Conservation (phyloP, 1,140 invertebrate species). For the Caenorhabditis inopinata region DNA sequence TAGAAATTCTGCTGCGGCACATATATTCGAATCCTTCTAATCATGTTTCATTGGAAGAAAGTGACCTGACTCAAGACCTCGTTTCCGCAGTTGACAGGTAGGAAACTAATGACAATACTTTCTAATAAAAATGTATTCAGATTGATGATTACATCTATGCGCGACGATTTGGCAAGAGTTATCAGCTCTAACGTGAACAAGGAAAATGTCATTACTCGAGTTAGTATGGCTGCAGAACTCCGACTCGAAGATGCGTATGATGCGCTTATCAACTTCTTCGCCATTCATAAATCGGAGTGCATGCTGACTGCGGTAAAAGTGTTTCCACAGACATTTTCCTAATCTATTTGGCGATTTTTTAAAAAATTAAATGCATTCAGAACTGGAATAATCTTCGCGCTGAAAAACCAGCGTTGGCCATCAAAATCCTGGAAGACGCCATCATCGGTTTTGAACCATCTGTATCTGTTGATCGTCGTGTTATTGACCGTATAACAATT, state of each 20-base stretch:
- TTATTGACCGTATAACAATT: conserved; percentile 2
- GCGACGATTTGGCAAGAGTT: not conserved
- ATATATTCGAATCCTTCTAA: conserved; percentile 20
- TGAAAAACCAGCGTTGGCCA: not conserved
- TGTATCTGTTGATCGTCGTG: not conserved
- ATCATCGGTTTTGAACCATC: not conserved
- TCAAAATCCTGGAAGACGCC: not conserved
- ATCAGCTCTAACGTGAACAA: not conserved
- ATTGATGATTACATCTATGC: not conserved
- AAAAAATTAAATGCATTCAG: not conserved
- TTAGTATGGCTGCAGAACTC: conserved; percentile 31
- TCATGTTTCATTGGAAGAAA: not conserved
- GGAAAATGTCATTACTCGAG: conserved; percentile 21
- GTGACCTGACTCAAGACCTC: conserved; percentile 17
- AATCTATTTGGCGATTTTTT: too few relatives aligned
- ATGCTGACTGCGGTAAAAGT: not conserved
- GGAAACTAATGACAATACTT: not conserved
- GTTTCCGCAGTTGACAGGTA: conserved; percentile 40
- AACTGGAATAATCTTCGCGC: not conserved
- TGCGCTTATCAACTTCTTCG: not conserved
- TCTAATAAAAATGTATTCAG: not conserved
- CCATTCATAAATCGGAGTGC: not conserved
- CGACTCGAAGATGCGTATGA: not conserved
- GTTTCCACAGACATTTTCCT: too few relatives aligned
- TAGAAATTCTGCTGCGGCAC: conserved; percentile 30